Base-by-base conservation (phyloP, 2,113 vertebrate species). In the Machaerirhynchus nigripectus region DNA sequence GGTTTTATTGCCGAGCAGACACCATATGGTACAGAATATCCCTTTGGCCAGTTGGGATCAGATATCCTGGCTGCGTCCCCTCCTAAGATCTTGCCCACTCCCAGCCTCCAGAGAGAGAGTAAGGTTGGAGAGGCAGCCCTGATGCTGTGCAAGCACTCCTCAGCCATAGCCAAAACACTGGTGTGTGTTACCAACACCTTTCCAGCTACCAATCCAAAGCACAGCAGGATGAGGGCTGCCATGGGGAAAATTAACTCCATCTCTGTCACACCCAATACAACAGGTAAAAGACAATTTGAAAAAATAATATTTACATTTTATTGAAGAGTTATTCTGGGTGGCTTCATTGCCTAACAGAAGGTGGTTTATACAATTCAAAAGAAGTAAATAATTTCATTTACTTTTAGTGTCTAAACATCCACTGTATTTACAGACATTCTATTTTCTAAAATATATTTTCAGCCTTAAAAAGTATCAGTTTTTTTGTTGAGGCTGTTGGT, bases 261-360 rank as follows among this genome's bases (percentile, higher is more conserved):
- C 16, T 40, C 57, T 71, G 7, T 31, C 50, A 76, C 44, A 60
- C 4, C 6, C 13, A 42, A 37, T 15, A 10, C 8, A 40, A 49
- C 6, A 78, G 5, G 15, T 47, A 69, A 79, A 84, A 52, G 8
- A 68, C 10, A 65, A 61, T 84, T 47, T 19, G 2, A 50, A 80
- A 68, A 67, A 49, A 35, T 4, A n/a, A 20, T 13, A 52, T 30
- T 63, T 63, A 28, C 3, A 8, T 59, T 61, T 30, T 40, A 53
- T 7, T 52, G 20, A 75, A 50, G 27, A 35, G 16, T 52, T 76
- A 3, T 44, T 79, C 28, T 64, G 0, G 0, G 15, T 73, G 31
- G 6, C 22, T 91, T 84, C 8, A 0, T 59, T 68, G 11, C 10
- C 37, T 64, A 52, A 70, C 0, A 1, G 39, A 59, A 85, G 3